Evolutionary conservation across 2,113 vertebrate genomes (phyloP), one percentile per base, ranked within the genome.

Genomic region (Nestor notabilis): DNA sequence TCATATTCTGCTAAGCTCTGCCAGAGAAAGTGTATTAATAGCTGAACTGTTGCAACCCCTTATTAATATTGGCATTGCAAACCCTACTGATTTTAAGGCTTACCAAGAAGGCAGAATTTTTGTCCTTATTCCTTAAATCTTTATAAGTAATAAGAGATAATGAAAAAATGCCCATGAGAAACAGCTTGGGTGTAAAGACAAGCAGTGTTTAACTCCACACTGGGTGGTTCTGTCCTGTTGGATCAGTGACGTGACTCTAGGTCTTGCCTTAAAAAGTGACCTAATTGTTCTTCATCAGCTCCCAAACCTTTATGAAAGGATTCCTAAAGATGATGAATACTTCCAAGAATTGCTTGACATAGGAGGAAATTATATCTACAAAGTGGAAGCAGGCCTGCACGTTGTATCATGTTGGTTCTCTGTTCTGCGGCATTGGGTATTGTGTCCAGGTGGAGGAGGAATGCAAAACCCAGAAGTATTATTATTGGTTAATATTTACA

Each of bases 11-110:
- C 87, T 94, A 89, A 96, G 74, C 81, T 84, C 60, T 96, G 95
- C 87, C 95, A 97, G 89, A 55, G 37, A 94, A 96, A 93, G 91
- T 93, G 39, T 97, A 96, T 97, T 96, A 96, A 96, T 96, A 97
- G 93, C 83, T 97, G 96, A 97, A 96, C 95, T 94, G 81, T 78
- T 96, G 89, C 43, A 17, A 91, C 90, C 89, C 55, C 87, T 95
- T 82, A 93, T 95, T 96, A 96, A 91, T 96, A 94, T 72, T 5
- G 7, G 70, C 65, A 68, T 63, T 89, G 81, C 65, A 71, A 96
- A 72, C 78, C 92, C 89, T 82, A 94, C 64, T 64, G 68, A 50
- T 91, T 84, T 91, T 84, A 89, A 94, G 64, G 69, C 69, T 72
- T 55, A 95, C 44, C 52, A 64, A 81, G 60, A 79, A 79, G 77